phyloP scores from a whole-genome alignment of 2,113 vertebrate species.

The Rhea pennata region DNA sequence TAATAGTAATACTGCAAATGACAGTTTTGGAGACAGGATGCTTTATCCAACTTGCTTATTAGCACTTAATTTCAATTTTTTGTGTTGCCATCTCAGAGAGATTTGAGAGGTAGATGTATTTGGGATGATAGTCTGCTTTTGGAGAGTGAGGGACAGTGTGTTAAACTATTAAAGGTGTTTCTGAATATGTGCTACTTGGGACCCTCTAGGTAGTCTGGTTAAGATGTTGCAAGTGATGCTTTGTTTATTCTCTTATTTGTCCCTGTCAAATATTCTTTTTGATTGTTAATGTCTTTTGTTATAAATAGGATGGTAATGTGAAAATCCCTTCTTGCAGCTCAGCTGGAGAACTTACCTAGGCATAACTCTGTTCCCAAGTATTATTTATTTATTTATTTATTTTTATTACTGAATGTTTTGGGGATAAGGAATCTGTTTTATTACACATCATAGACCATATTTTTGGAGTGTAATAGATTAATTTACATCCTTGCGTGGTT shows the following conservation, averaged over 20 bases:
- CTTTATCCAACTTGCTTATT: background rate
- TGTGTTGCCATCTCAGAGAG: background rate
- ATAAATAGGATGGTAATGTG: background rate
- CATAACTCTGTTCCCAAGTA: background rate
- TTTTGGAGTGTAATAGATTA: background rate
- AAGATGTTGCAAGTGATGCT: background rate
- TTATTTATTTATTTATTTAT: background rate
- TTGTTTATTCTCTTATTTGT: background rate
- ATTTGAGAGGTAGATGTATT: background rate
- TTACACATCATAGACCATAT: background rate
- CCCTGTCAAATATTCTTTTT: background rate
- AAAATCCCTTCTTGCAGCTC: background rate
- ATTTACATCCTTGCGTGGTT: background rate
- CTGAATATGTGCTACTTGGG: background rate
- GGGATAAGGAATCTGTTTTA: background rate
- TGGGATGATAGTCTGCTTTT: background rate
- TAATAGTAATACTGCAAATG: background rate
- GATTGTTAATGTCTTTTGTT: background rate
- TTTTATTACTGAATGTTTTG: background rate
- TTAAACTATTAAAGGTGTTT: background rate
- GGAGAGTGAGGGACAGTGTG: background rate
- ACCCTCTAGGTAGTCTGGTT: background rate
- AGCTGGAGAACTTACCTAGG: background rate
- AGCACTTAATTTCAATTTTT: background rate
- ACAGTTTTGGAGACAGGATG: background rate